These are phyloP conservation scores for Cyanocitta stelleri DNA, from an alignment of 2,113 vertebrate species.

Conservation along the genomic window DNA sequence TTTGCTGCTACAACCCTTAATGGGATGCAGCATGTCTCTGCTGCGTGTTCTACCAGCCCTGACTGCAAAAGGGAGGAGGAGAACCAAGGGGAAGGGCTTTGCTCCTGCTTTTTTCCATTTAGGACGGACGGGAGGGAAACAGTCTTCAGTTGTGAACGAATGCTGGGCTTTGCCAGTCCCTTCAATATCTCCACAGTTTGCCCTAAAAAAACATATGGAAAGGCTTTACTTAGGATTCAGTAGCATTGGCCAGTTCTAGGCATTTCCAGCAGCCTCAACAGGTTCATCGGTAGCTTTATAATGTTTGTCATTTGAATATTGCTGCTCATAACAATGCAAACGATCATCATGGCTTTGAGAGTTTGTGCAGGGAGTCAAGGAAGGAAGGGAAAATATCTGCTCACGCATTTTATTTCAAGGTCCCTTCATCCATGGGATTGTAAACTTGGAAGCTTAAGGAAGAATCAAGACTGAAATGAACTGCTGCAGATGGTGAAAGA, in stretches of 20 bases:
- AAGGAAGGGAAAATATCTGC: background rate
- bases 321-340: background rate
- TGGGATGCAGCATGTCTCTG: background rate
- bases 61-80: background rate
- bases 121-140: background rate
- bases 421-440: background rate
- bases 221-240: background rate
- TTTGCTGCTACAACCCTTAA: conserved; percentile 5
- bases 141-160: background rate
- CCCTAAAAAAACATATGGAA: background rate
- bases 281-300: background rate
- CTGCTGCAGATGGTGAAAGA: background rate
- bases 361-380: background rate
- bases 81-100: background rate
- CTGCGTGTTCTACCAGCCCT: background rate
- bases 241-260: background rate
- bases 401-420: background rate
- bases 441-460: background rate
- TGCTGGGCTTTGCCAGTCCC: background rate
- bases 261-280: background rate
- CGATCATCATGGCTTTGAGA: background rate
- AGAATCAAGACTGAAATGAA: background rate
- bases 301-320: background rate
- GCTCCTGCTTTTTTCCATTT: background rate
- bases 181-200: background rate